Evolutionary conservation across 2,888 invertebrate genomes (phyloP), one percentile per base, ranked within the genome.

Genomic region (Monochamus alternatus): DNA sequence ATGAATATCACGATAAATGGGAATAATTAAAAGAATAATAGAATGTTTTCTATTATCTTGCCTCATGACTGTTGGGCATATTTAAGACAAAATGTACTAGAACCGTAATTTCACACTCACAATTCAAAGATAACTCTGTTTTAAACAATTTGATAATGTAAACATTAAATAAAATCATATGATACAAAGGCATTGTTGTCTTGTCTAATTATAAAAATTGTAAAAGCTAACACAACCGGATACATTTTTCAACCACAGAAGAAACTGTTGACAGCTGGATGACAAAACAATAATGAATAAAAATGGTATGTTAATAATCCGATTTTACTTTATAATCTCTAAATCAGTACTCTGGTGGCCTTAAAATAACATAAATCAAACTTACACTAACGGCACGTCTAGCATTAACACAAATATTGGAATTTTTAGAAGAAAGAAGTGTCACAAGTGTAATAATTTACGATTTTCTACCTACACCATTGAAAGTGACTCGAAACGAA

Each of bases 311-410:
- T 72, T 64, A 72, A 72, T 72, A 62, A 55, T 43, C 52, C 38
- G 47, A 72, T 72, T 72, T 63, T 63, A 72, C 64, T 63, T 72
- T 72, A 63, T 72, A 72, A 72, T 71, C 51, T 62, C 52, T 38
- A 52, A 71, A 71, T 64, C 63, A 59, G 59, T 69, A 63, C 51
- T 64, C 55, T 52, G 51, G 67, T 22, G 67, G 67, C 55, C 52
- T 67, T 55, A 47, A 67, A 58, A 8, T 38, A n/a, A 8, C n/a
- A 67, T 67, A 67, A 38, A 67, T 67, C 67, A 58, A 52, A 32
- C 55, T 58, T 58, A 67, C 38, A 67, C 55, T n/a, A 67, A 66
- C n/a, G 30, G 52, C n/a, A 51, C 32, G 52, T 55, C 30, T 30
- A 62, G 5, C 5, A n/a, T 30, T 62, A 66, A 66, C 52, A 32